Conservation (phyloP, 2,888 invertebrate genomes). For the Thecophora atra region DNA sequence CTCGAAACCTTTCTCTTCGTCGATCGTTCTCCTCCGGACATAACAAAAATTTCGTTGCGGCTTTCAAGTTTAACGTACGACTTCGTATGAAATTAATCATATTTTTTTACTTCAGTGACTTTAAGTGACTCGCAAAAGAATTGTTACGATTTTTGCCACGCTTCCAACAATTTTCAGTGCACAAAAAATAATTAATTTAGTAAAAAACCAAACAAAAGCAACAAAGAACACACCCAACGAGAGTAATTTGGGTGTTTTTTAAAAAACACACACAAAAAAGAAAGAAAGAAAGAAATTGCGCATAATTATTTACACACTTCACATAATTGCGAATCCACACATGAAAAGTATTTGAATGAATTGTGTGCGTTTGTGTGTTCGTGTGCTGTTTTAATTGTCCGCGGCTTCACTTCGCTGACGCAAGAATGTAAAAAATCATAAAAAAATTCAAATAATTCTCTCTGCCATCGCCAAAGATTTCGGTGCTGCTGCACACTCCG, state of each 20-base stretch:
- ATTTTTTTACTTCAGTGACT: slow-evolving; percentile 11
- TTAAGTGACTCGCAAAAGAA: too few relatives aligned
- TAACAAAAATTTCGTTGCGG: not conserved
- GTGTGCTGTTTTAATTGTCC: slow-evolving; percentile 13
- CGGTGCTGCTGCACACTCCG: not conserved
- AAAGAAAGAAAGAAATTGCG: too few relatives aligned
- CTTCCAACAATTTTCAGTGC: too few relatives aligned
- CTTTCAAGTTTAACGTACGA: not conserved
- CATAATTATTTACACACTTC: too few relatives aligned
- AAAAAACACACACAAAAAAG: too few relatives aligned
- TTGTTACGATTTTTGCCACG: too few relatives aligned
- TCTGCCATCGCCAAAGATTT: not conserved
- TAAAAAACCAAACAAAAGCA: not conserved
- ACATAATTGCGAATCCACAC: too few relatives aligned
- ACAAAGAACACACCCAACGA: too few relatives aligned
- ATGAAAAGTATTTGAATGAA: slow-evolving; percentile 12
- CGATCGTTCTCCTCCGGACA: slow-evolving; percentile 25
- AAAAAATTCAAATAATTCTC: not conserved
- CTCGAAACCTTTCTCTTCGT: slow-evolving; percentile 63
- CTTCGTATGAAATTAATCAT: not conserved
- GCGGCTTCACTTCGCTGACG: not conserved
- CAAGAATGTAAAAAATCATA: slow-evolving; percentile 12
- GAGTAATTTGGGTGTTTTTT: too few relatives aligned
- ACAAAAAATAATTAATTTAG: too few relatives aligned
- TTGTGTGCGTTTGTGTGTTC: not conserved